phyloP scores from a whole-genome alignment of 1,140 invertebrate species.

The Zaprionus taronus region DNA sequence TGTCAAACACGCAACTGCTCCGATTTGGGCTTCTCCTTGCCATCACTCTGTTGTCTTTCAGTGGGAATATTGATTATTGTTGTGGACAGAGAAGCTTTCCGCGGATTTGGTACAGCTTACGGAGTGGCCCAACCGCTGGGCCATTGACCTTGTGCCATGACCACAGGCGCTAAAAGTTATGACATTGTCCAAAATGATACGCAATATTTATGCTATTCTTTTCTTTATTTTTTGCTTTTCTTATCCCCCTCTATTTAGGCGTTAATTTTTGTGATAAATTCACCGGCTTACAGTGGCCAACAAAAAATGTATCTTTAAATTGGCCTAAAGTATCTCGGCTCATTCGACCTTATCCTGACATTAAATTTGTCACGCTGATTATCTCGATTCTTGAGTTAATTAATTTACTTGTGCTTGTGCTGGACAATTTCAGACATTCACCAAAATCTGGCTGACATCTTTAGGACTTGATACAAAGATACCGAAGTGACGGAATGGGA shows the following conservation, averaged over 20 bases:
- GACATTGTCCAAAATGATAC: constrained; percentile 65
- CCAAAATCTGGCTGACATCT: constrained; percentile 38
- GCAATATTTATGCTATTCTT: constrained; percentile 28
- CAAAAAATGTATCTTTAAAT: constrained; percentile 34
- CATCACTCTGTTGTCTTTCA: constrained; percentile 20
- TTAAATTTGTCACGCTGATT: constrained; percentile 72
- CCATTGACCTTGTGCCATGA: constrained; percentile 60
- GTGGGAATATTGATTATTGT: constrained; percentile 74
- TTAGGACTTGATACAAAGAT: constrained; percentile 52
- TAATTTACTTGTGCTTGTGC: constrained; percentile 42
- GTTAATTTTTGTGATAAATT: constrained; percentile 73
- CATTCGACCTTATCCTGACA: constrained; percentile 28
- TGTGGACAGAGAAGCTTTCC: constrained; percentile 56
- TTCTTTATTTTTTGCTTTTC: constrained; percentile 30
- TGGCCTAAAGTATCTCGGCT: constrained; percentile 17
- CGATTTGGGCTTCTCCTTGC: constrained; percentile 33
- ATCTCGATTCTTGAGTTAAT: constrained; percentile 62
- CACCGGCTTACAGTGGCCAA: constrained; percentile 17
- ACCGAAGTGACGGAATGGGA: background rate
- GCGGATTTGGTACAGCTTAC: constrained; percentile 70
- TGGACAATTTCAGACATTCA: background rate
- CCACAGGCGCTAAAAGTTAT: constrained; percentile 38
- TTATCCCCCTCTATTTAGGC: constrained; percentile 21
- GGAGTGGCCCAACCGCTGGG: constrained; percentile 29
- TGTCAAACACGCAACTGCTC: constrained; percentile 73